phyloP scores from a whole-genome alignment of 1,140 invertebrate species.

The Ceratina japonica region DNA sequence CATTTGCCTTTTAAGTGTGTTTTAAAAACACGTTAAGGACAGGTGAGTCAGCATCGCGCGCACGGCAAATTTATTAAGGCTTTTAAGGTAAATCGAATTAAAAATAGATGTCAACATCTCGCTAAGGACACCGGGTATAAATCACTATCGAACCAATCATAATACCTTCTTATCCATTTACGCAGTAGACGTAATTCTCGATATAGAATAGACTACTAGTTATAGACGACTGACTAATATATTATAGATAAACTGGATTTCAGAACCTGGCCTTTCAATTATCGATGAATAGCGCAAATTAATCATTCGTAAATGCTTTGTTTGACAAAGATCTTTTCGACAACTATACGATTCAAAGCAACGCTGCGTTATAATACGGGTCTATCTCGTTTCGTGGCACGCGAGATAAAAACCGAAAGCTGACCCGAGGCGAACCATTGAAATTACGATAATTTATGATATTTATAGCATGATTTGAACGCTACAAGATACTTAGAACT shows the following conservation, averaged over 20 bases:
- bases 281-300: too few relatives aligned
- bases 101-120: slow-evolving; percentile 42
- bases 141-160: not conserved
- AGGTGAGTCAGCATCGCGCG: slow-evolving; percentile 30
- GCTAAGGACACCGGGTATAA: not conserved
- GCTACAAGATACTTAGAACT: too few relatives aligned
- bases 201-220: too few relatives aligned
- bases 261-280: too few relatives aligned
- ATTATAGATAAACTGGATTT: too few relatives aligned
- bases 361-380: not conserved
- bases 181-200: too few relatives aligned
- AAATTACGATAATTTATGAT: not conserved
- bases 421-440: not conserved
- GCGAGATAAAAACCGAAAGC: not conserved
- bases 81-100: slow-evolving; percentile 28
- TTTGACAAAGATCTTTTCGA: not conserved
- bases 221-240: too few relatives aligned
- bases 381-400: not conserved
- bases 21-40: slow-evolving; percentile 34
- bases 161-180: not conserved
- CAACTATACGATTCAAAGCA: not conserved
- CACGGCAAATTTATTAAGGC: slow-evolving; percentile 42
- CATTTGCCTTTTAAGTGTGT: slow-evolving; percentile 48
- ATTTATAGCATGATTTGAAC: too few relatives aligned
- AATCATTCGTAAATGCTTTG: not conserved